Percentiles rank a stretch among this genome's conserved stretches.
These are phyloP conservation scores for Ophraella communa DNA, from an alignment of 2,888 invertebrate species.

Conservation along the genomic window DNA sequence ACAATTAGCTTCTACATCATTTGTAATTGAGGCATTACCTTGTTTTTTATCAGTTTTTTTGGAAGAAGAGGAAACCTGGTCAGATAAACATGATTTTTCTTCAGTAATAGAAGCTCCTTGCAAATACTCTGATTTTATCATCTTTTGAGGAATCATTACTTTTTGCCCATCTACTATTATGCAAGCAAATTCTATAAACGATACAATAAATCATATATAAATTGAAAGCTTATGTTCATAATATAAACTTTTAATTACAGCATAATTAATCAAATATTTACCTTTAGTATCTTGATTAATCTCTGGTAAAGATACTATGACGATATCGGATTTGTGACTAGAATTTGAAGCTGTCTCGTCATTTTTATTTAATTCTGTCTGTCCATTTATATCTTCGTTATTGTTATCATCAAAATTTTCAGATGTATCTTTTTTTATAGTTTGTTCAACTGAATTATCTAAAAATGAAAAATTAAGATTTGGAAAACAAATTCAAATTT, in stretches of 20 bases:
- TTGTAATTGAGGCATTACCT: neutral
- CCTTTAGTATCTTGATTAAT: constrained; percentile 41
- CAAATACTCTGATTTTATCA: constrained; percentile 50
- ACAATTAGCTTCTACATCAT: neutral
- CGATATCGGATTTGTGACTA: constrained; percentile 43
- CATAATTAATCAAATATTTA: neutral
- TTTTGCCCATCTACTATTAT: constrained; percentile 53
- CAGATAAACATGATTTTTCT: too few species aligned
- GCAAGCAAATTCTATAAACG: constrained; percentile 49
- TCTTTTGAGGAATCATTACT: constrained; percentile 53
- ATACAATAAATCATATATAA: too few species aligned
- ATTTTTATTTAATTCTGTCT: constrained; percentile 33
- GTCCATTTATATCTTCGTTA: constrained; percentile 33
- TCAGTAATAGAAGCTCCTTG: too few species aligned
- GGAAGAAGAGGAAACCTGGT: constrained; percentile 38
- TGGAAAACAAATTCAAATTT: too few species aligned
- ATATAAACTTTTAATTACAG: neutral
- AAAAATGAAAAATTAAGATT: too few species aligned
- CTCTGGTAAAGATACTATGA: constrained; percentile 44
- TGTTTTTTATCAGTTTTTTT: constrained; percentile 22
- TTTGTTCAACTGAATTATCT: neutral
- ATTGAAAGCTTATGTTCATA: too few species aligned
- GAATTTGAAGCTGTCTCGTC: constrained; percentile 35
- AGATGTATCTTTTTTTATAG: constrained; percentile 17
- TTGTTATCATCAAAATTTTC: constrained; percentile 45